A percentile compares a stretch with the other conserved stretches of the same genome.
Conservation (phyloP, 1,140 invertebrate genomes). For the Brachystomella parvula region DNA sequence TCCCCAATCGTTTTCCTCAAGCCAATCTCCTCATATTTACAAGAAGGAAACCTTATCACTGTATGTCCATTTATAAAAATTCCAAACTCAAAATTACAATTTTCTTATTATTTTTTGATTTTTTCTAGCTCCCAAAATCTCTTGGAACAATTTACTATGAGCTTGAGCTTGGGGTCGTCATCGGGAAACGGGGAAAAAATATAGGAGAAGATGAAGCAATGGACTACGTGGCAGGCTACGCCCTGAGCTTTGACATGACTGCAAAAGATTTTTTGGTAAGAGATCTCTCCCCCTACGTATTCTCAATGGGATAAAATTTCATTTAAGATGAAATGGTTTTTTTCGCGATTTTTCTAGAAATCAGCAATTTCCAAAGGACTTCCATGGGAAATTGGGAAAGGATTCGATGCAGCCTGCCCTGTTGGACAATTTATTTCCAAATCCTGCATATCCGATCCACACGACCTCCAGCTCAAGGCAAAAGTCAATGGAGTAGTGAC, state of each 20-base stretch:
- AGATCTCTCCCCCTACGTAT: not conserved
- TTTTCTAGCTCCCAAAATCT: slow-evolving; percentile 53
- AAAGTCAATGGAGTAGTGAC: slow-evolving; percentile 51
- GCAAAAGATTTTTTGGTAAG: slow-evolving; percentile 49
- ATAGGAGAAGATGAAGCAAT: slow-evolving; percentile 54
- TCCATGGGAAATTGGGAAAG: slow-evolving; percentile 70
- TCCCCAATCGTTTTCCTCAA: slow-evolving; percentile 67
- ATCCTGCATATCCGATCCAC: slow-evolving; percentile 53
- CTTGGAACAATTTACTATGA: slow-evolving; percentile 64
- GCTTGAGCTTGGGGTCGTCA: slow-evolving; percentile 70
- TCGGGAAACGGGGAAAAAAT: slow-evolving; percentile 52
- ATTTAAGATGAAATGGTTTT: not conserved
- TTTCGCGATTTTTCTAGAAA: slow-evolving; percentile 43
- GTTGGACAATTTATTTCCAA: slow-evolving; percentile 59
- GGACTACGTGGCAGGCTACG: slow-evolving; percentile 63
- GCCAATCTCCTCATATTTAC: slow-evolving; percentile 58
- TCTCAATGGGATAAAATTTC: no score
- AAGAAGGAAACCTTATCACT: slow-evolving; percentile 55
- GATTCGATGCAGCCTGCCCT: slow-evolving; percentile 71
- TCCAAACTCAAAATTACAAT: no score
- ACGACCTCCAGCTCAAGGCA: slow-evolving; percentile 55
- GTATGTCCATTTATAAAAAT: slow-evolving; percentile 42
- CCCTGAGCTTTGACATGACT: slow-evolving; percentile 67
- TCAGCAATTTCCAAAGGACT: slow-evolving; percentile 56
- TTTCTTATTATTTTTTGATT: not conserved